Evolutionary conservation across 1,140 invertebrate species (phyloP).

Genomic region (Euborellia annulipes): DNA sequence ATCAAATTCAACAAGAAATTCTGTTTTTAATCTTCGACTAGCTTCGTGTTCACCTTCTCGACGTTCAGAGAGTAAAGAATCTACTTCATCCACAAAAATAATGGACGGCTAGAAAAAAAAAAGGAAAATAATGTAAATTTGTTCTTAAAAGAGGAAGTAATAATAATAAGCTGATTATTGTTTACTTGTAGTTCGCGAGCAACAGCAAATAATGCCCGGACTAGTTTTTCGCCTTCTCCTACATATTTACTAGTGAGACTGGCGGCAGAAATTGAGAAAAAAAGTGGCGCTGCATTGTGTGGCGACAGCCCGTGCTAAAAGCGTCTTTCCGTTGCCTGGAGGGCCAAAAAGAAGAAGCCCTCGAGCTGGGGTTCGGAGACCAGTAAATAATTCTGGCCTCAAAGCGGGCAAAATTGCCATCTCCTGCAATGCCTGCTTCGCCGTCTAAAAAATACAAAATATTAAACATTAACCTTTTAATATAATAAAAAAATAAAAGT

Average conservation of each 20-base stretch:
- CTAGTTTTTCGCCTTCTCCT: constrained; percentile 95
- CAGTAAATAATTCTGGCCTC: constrained; percentile 90
- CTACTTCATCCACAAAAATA: constrained; percentile 94
- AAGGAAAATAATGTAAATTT: no score
- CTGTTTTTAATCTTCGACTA: constrained; percentile 89
- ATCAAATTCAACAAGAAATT: constrained; percentile 95
- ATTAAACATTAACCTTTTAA: no score
- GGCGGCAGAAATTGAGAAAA: constrained; percentile 92
- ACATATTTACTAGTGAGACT: constrained; percentile 97
- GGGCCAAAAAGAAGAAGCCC: constrained; percentile 91
- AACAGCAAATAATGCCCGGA: constrained; percentile 85
- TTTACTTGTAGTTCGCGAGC: constrained; percentile 69
- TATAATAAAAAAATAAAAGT: no score
- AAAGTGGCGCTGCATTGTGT: constrained; percentile 84
- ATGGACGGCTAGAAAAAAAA: constrained; percentile 53
- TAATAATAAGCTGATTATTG: constrained; percentile 9
- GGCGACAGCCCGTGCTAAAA: constrained; percentile 79
- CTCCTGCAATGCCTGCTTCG: constrained; percentile 91
- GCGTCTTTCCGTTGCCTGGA: constrained; percentile 86
- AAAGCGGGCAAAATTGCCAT: constrained; percentile 92
- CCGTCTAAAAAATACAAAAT: constrained; percentile 46
- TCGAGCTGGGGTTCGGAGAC: constrained; percentile 70
- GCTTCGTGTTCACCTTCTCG: constrained; percentile 90
- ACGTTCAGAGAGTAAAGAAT: constrained; percentile 82
- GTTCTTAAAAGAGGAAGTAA: no score